Conservation (phyloP, 2,797 vertebrate genomes). For the Molothrus ater region DNA sequence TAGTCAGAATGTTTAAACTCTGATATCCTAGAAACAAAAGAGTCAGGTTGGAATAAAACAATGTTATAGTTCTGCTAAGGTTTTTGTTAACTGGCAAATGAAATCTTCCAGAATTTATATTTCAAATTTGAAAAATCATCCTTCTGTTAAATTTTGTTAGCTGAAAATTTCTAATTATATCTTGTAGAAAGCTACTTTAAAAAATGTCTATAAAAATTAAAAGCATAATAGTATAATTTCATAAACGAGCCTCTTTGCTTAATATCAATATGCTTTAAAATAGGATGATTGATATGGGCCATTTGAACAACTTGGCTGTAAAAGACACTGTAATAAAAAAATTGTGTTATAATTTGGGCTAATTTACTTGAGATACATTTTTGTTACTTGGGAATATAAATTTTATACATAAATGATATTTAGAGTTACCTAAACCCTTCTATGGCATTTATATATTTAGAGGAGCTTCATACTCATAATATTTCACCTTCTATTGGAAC, state of each 20-base stretch:
- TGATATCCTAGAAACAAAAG: background rate
- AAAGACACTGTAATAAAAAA: background rate
- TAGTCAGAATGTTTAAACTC: background rate
- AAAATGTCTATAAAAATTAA: background rate
- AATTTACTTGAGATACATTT: background rate
- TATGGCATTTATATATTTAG: background rate
- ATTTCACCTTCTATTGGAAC: background rate
- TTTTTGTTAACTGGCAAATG: background rate
- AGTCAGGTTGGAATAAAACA: background rate
- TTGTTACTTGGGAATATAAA: background rate
- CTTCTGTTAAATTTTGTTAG: background rate
- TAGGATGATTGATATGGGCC: fast-evolving
- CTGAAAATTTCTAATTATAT: background rate
- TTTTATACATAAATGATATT: background rate
- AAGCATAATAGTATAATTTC: background rate
- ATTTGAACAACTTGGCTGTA: background rate
- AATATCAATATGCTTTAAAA: background rate
- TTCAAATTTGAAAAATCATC: background rate
- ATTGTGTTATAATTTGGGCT: background rate
- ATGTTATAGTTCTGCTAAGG: background rate
- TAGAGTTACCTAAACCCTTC: background rate
- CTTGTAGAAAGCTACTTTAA: background rate
- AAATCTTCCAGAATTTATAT: background rate
- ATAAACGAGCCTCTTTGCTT: background rate
- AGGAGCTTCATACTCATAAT: background rate